Conservation (phyloP, 2,797 vertebrate genomes). For the Pempheris klunzingeri region DNA sequence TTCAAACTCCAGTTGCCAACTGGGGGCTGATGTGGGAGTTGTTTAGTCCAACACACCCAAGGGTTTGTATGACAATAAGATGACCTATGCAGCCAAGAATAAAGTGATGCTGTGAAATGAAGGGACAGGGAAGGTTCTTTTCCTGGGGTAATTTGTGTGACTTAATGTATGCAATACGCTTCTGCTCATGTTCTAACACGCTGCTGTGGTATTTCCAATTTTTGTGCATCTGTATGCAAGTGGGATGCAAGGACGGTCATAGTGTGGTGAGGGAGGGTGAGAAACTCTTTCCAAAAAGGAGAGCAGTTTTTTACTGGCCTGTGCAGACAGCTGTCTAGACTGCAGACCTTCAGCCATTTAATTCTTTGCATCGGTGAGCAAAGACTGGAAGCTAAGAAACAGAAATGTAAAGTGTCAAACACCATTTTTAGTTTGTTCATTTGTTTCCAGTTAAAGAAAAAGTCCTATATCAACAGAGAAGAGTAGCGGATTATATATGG, state of each 20-base stretch:
- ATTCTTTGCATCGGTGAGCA: constrained; percentile 23
- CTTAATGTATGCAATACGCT: constrained; percentile 33
- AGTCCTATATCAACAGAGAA: neutral
- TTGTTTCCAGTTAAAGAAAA: constrained; percentile 17
- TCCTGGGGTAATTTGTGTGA: constrained; percentile 5
- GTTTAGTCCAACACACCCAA: constrained; percentile 17
- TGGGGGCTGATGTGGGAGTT: constrained; percentile 10
- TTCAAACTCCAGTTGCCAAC: neutral
- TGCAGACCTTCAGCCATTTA: constrained; percentile 35
- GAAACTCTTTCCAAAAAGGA: constrained; percentile 20
- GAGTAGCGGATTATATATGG: constrained; percentile 11
- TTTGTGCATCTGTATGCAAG: constrained; percentile 27
- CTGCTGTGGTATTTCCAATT: constrained; percentile 13
- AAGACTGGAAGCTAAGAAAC: neutral
- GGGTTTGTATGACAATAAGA: constrained; percentile 24
- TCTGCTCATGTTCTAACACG: constrained; percentile 3
- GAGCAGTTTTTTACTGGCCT: neutral
- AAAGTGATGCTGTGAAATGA: constrained; percentile 4
- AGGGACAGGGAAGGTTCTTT: neutral
- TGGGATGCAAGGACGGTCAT: constrained; percentile 24
- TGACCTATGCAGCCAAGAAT: constrained; percentile 10
- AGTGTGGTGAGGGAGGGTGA: constrained; percentile 20
- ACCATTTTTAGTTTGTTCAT: constrained; percentile 16
- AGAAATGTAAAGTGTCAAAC: constrained; percentile 1
- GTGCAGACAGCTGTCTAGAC: constrained; percentile 55